A percentile compares a stretch with the other conserved stretches of the same genome.
Evolutionary conservation across 2,113 vertebrate species (phyloP).

Genomic region (Megalops atlanticus): DNA sequence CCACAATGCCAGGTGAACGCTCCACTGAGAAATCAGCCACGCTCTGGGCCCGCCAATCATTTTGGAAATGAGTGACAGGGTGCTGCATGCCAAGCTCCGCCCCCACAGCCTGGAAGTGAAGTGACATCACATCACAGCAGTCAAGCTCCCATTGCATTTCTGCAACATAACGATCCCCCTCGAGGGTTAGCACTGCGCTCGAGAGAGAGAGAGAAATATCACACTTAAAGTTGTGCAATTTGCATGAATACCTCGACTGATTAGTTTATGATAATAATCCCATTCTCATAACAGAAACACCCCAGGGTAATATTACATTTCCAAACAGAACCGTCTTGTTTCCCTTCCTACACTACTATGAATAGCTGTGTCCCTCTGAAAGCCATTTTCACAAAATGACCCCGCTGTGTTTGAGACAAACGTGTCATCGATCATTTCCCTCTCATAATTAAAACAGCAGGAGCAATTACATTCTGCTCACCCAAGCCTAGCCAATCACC

Average conservation of each 20-base stretch:
- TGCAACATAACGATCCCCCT: not conserved
- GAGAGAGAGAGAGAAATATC: not conserved
- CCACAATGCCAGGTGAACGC: not conserved
- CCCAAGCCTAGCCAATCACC: not conserved
- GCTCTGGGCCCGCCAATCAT: not conserved
- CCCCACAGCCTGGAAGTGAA: not conserved
- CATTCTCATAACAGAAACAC: not conserved
- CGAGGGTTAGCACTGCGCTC: not conserved
- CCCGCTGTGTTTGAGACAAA: conserved; percentile 15
- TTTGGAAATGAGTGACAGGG: not conserved
- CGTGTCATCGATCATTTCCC: conserved; percentile 15
- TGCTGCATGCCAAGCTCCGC: no score
- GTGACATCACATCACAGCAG: not conserved
- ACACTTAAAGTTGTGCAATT: not conserved
- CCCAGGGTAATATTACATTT: not conserved
- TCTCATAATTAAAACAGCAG: conserved; percentile 31
- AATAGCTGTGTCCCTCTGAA: not conserved
- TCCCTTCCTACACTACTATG: not conserved
- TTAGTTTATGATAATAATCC: conserved; percentile 2
- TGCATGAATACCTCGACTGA: not conserved
- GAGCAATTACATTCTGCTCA: conserved; percentile 22
- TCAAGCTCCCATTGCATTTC: not conserved
- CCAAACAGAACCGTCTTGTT: not conserved
- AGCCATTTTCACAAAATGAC: conserved; percentile 1
- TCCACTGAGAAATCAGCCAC: no score